A percentile compares a stretch with the other conserved stretches of the same genome.
phyloP scores from a whole-genome alignment of 2,113 vertebrate species.

The Garra rufa region DNA sequence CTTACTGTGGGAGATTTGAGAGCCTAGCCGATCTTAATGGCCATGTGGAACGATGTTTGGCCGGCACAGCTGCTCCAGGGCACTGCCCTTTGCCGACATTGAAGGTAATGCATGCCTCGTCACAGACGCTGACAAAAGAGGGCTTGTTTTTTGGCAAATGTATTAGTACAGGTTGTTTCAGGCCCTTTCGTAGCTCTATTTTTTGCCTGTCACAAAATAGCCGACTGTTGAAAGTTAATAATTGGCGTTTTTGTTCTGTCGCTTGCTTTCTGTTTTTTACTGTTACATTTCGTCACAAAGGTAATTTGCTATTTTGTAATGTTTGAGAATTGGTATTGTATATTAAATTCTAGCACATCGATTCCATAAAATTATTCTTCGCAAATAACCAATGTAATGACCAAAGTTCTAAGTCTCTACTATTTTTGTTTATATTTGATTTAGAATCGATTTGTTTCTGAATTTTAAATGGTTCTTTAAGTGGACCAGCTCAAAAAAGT shows the following conservation, averaged over 20 bases:
- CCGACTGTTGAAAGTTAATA: background rate
- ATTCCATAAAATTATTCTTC: background rate
- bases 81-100: constrained; percentile 50
- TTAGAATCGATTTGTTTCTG: background rate
- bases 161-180: constrained; percentile 26
- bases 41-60: constrained; percentile 13
- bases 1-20: constrained; percentile 14
- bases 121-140: constrained; percentile 27
- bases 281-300: no score
- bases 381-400: background rate
- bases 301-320: no score
- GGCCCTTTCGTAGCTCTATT: background rate
- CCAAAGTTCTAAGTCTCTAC: no score
- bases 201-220: background rate
- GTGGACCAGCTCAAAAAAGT: no score
- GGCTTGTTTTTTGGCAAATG: constrained; percentile 43
- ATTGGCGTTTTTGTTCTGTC: background rate
- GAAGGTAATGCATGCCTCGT: constrained; percentile 49
- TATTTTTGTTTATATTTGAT: background rate
- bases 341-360: no score
- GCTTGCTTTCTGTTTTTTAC: no score
- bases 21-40: constrained; percentile 29
- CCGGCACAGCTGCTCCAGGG: constrained; percentile 4
- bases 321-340: no score
- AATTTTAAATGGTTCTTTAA: no score